These are phyloP conservation scores for Sebastes iracundus DNA, from an alignment of 2,797 vertebrate genomes.

Conservation along the genomic window DNA sequence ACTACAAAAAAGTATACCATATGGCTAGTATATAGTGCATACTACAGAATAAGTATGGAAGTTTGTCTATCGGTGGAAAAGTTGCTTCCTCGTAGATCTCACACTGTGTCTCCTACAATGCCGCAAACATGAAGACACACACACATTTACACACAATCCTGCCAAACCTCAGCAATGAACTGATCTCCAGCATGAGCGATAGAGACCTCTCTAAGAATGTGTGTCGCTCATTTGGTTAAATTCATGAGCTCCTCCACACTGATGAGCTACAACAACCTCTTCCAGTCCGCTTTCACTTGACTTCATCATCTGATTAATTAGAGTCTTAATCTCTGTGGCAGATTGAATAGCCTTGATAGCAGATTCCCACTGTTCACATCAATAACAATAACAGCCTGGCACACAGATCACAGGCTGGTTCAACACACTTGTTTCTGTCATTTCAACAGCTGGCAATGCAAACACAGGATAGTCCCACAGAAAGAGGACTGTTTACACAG, in stretches of 20 bases:
- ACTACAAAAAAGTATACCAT: neutral
- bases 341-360: neutral
- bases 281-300: slow-evolving; percentile 17
- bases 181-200: neutral
- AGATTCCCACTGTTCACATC: slow-evolving; percentile 28
- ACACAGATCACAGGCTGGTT: slow-evolving; percentile 42
- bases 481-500: slow-evolving; percentile 57
- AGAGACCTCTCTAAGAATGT: neutral
- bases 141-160: neutral
- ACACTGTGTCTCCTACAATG: neutral
- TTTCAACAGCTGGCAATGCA: slow-evolving; percentile 64
- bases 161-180: slow-evolving; percentile 10
- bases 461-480: slow-evolving; percentile 41
- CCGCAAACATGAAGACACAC: slow-evolving; percentile 1
- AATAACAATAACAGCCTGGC: slow-evolving; percentile 48
- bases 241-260: neutral
- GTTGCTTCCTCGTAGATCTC: neutral
- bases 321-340: neutral
- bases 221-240: slow-evolving; percentile 1
- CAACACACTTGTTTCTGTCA: slow-evolving; percentile 55
- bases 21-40: neutral
- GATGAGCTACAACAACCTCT: neutral
- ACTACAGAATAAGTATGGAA: neutral
- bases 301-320: slow-evolving; percentile 23
- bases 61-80: neutral